Conservation (phyloP, 2,888 invertebrate species). For the Esperia sulphurella region DNA sequence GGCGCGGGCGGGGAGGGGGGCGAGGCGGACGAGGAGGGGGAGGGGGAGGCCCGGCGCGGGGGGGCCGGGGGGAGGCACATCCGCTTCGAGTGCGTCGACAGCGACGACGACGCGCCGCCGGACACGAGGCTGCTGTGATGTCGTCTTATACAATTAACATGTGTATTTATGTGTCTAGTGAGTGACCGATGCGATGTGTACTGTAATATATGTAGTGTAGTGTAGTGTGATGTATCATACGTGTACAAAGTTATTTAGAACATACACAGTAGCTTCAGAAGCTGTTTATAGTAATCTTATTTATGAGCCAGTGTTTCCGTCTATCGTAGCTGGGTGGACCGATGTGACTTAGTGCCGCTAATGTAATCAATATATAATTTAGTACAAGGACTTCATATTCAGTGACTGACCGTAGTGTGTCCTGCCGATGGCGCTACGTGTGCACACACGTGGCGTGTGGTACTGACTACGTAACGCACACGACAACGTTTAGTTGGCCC, state of each 20-base stretch:
- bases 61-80: conserved; percentile 45
- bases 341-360: no score
- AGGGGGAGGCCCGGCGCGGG: conserved; percentile 22
- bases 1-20: conserved; percentile 5
- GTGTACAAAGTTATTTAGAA: not conserved
- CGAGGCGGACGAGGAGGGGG: conserved; percentile 14
- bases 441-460: no score
- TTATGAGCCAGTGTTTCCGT: conserved; percentile 4
- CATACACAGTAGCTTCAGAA: no score
- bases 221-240: conserved; percentile 3
- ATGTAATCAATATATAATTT: no score
- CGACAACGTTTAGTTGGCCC: no score
- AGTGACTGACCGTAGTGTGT: no score
- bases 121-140: conserved; percentile 43
- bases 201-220: conserved; percentile 5
- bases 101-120: conserved; percentile 65
- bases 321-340: not conserved
- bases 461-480: no score
- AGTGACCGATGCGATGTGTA: conserved; percentile 4
- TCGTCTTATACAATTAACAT: not conserved
- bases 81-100: conserved; percentile 65
- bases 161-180: no score
- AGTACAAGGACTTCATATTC: no score
- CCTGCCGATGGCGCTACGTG: no score
- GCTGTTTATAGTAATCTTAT: no score